Conservation (phyloP, 1,140 invertebrate genomes). For the Eupristina koningsbergeri region DNA sequence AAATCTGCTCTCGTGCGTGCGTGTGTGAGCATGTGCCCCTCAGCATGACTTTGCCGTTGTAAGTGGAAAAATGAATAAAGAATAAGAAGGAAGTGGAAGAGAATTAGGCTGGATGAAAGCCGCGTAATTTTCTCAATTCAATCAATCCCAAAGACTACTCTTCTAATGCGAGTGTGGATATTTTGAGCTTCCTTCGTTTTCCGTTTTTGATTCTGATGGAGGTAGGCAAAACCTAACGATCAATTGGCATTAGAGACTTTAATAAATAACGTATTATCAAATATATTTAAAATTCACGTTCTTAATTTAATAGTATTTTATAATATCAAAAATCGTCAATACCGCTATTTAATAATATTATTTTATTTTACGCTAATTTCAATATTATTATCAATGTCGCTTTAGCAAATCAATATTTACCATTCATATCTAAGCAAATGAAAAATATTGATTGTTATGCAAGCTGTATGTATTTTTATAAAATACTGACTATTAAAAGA, state of each 20-base stretch:
- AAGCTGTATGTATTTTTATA: not conserved
- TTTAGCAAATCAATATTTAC: too few species aligned
- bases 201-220: not conserved
- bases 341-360: too few species aligned
- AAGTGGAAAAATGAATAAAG: not conserved
- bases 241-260: not conserved
- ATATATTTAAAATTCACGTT: too few species aligned
- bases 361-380: too few species aligned
- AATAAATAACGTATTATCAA: too few species aligned
- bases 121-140: constrained; percentile 12
- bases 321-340: too few species aligned
- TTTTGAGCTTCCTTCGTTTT: not conserved
- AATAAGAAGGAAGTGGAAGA: not conserved
- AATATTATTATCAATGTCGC: too few species aligned
- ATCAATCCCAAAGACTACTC: not conserved
- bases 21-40: not conserved
- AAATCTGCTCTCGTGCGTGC: not conserved
- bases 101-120: not conserved
- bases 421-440: not conserved
- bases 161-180: not conserved
- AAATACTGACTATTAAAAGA: not conserved
- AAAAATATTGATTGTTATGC: not conserved
- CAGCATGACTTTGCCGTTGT: too few species aligned
- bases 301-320: too few species aligned
- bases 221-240: not conserved